Conservation (phyloP, 2,888 invertebrate species). For the Ptychoptera contaminata region DNA sequence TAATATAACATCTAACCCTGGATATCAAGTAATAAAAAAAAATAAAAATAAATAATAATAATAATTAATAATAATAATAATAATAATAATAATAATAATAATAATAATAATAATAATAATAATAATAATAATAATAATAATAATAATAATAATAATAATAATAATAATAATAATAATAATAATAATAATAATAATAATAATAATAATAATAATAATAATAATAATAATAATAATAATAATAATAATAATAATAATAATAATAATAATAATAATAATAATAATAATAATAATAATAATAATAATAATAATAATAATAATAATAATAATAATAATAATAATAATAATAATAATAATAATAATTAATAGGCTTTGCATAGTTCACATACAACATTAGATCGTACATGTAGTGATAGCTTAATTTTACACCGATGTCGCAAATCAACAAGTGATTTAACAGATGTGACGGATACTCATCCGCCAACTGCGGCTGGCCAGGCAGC, state of each 20-base stretch:
- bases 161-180: no score
- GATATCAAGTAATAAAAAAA: conserved; percentile 21
- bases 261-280: no score
- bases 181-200: no score
- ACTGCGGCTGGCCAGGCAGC: conserved; percentile 22
- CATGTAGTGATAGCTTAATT: conserved; percentile 30
- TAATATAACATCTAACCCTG: conserved; percentile 32
- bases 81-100: not conserved
- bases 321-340: no score
- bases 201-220: no score
- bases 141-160: no score
- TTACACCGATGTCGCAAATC: conserved; percentile 48
- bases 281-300: no score
- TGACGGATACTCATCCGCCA: conserved; percentile 33
- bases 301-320: no score
- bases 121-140: not conserved
- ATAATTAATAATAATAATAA: not conserved
- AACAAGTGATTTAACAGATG: conserved; percentile 59
- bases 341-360: not conserved
- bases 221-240: no score
- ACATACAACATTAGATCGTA: conserved; percentile 29
- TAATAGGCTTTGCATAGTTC: conserved; percentile 26
- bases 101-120: no score
- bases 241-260: no score
- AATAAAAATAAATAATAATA: no score